These are phyloP conservation scores for Delia radicum DNA, from an alignment of 1,140 invertebrate species.

Conservation along the genomic window DNA sequence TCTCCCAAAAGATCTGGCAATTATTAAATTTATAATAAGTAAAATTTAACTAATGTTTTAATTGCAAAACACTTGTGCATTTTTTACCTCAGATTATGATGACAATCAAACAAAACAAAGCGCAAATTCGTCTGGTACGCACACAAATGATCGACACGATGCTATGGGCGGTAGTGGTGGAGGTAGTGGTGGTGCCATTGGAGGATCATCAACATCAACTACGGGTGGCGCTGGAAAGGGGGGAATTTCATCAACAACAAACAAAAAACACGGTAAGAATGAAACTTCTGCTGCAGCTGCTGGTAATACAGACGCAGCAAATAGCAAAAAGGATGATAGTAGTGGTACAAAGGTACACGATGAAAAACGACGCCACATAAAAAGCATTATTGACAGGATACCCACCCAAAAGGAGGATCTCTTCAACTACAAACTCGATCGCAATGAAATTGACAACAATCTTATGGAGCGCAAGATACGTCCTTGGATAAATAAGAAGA, in stretches of 20 bases:
- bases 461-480: conserved; percentile 96
- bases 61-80: no score
- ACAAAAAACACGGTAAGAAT: conserved; percentile 47
- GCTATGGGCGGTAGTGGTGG: conserved; percentile 28
- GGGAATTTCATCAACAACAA: conserved; percentile 26
- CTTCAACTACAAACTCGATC: conserved; percentile 92
- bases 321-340: conserved; percentile 67
- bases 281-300: conserved; percentile 40
- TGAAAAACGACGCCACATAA: conserved; percentile 95
- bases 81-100: conserved; percentile 64
- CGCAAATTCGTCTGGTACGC: conserved; percentile 1
- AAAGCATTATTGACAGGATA: conserved; percentile 96
- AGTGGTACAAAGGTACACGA: conserved; percentile 74
- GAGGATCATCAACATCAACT: conserved; percentile 18
- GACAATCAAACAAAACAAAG: conserved; percentile 61
- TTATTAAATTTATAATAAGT: no score
- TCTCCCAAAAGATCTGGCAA: no score
- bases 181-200: conserved; percentile 18
- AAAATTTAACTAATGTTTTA: no score
- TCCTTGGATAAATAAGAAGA: conserved; percentile 99
- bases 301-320: conserved; percentile 53
- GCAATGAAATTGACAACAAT: conserved; percentile 69
- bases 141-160: conserved; percentile 24
- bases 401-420: conserved; percentile 95
- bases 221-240: background rate